Conservation (phyloP, 2,888 invertebrate genomes). For the Thalpophila matura region DNA sequence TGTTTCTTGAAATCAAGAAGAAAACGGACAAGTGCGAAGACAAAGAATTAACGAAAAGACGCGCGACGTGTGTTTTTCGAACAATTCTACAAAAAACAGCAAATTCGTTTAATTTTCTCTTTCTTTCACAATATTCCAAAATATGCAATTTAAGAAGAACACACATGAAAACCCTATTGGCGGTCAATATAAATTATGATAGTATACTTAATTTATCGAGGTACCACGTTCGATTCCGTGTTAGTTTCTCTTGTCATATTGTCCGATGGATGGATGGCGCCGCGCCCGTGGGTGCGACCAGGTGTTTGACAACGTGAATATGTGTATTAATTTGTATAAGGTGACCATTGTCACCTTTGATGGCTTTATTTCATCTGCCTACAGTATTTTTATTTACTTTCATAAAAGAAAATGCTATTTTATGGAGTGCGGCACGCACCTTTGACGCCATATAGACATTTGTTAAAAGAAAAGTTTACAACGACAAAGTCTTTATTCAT, state of each 20-base stretch:
- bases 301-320: slow-evolving; percentile 47
- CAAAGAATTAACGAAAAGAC: no score
- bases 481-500: background rate
- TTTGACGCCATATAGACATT: slow-evolving; percentile 8
- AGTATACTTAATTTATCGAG: slow-evolving; percentile 79
- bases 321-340: slow-evolving; percentile 57
- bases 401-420: slow-evolving; percentile 13
- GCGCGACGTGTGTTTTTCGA: no score
- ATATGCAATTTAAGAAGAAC: slow-evolving; percentile 20
- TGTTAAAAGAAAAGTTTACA: slow-evolving; percentile 7
- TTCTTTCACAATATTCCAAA: background rate
- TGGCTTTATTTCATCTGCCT: slow-evolving; percentile 29
- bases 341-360: slow-evolving; percentile 43
- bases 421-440: background rate
- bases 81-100: no score
- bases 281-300: slow-evolving; percentile 55
- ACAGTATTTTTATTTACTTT: slow-evolving; percentile 18
- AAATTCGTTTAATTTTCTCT: background rate
- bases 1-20: no score
- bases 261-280: slow-evolving; percentile 68
- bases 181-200: slow-evolving; percentile 76
- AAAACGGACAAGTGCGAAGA: no score
- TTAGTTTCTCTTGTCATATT: slow-evolving; percentile 79
- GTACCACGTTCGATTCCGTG: slow-evolving; percentile 72
- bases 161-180: slow-evolving; percentile 47